Evolutionary conservation across 2,888 invertebrate species (phyloP).

Genomic region (Idaea dimidiata): DNA sequence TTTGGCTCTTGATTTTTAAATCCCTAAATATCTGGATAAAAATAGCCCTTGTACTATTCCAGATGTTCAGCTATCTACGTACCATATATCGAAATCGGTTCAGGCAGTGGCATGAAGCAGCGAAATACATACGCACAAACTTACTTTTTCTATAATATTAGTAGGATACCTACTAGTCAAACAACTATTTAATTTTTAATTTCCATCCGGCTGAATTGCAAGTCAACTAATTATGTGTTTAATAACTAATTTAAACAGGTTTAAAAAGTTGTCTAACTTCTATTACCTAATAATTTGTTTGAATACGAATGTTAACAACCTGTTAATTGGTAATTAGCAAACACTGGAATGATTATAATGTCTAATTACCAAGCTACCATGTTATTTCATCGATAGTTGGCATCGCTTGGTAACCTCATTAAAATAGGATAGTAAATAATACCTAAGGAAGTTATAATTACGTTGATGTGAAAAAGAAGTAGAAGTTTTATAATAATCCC

Average conservation of each 20-base stretch:
- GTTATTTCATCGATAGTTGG: neutral
- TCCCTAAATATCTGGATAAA: too few relatives aligned
- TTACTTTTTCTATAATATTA: neutral
- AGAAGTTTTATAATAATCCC: too few relatives aligned
- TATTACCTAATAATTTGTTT: neutral
- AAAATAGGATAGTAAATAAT: too few relatives aligned
- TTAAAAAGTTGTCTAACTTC: neutral
- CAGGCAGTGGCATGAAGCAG: too few relatives aligned
- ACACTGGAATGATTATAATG: neutral
- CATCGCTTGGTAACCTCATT: neutral
- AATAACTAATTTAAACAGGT: neutral
- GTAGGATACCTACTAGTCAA: neutral
- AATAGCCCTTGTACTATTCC: too few relatives aligned
- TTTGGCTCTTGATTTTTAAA: too few relatives aligned
- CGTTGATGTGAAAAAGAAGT: too few relatives aligned
- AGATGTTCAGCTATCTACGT: too few relatives aligned
- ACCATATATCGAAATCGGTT: too few relatives aligned
- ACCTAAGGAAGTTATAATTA: too few relatives aligned
- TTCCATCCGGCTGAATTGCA: neutral
- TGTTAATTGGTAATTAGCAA: neutral
- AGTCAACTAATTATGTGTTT: neutral
- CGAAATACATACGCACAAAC: neutral
- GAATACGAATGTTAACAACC: neutral
- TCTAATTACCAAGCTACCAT: neutral
- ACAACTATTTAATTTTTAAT: neutral